These are phyloP conservation scores for Lates japonicus DNA, from an alignment of 2,797 vertebrate genomes.

Conservation along the genomic window DNA sequence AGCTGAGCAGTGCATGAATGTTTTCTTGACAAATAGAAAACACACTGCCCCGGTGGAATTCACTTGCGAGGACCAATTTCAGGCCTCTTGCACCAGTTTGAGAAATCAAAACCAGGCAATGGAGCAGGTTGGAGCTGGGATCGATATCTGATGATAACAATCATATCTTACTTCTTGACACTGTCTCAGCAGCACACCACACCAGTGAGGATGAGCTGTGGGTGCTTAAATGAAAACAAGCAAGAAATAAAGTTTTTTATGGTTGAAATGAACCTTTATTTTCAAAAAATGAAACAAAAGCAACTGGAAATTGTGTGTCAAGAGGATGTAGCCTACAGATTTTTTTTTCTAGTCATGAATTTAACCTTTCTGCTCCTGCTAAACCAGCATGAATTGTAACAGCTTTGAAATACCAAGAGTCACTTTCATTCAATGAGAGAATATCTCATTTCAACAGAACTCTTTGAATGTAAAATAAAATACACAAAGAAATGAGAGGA, in stretches of 20 bases:
- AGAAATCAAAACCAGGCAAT: slow-evolving; percentile 79
- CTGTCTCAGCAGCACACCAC: slow-evolving; percentile 59
- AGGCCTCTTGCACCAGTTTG: slow-evolving; percentile 72
- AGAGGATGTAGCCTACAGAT: slow-evolving; percentile 4
- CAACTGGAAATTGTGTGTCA: slow-evolving; percentile 23
- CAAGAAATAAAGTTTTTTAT: slow-evolving; percentile 47
- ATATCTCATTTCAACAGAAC: slow-evolving; percentile 41
- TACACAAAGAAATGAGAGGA: slow-evolving; percentile 22
- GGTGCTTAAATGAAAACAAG: slow-evolving; percentile 62
- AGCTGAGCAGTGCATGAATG: slow-evolving; percentile 77
- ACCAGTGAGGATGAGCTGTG: slow-evolving; percentile 37
- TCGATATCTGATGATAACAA: slow-evolving; percentile 84
- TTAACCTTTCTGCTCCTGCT: slow-evolving; percentile 6
- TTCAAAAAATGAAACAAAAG: slow-evolving; percentile 36
- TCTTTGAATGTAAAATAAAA: slow-evolving; percentile 15
- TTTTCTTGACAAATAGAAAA: slow-evolving; percentile 81
- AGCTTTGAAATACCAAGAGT: not conserved
- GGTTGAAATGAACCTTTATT: slow-evolving; percentile 37
- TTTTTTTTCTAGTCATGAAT: not conserved
- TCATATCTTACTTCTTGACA: slow-evolving; percentile 84
- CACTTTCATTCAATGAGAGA: slow-evolving; percentile 22
- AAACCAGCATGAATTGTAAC: not conserved
- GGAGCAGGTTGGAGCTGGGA: slow-evolving; percentile 69
- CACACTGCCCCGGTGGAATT: slow-evolving; percentile 62
- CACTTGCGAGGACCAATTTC: slow-evolving; percentile 78